Conservation (phyloP, 1,140 invertebrate species). For the Lamellibrachia luymesi region DNA sequence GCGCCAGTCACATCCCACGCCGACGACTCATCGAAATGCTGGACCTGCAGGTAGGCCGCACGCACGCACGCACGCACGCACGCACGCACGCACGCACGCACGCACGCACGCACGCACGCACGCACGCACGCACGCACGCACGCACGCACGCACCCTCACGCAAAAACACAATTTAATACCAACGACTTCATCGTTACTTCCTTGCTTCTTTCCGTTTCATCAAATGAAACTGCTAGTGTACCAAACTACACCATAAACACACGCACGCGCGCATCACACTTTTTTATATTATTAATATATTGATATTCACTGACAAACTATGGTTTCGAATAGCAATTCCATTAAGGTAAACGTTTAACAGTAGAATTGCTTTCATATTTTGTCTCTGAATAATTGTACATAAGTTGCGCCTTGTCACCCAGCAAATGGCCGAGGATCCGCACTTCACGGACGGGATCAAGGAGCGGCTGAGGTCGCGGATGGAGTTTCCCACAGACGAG, state of each 20-base stretch:
- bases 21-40: slow-evolving; percentile 32
- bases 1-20: slow-evolving; percentile 32
- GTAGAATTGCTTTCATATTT: background rate
- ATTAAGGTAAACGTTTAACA: too few relatives aligned
- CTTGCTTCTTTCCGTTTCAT: too few relatives aligned
- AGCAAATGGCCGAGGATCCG: background rate
- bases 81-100: background rate
- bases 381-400: background rate
- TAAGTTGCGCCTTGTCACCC: background rate
- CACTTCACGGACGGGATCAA: background rate
- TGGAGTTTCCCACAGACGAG: background rate
- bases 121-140: background rate
- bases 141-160: background rate
- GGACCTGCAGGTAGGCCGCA: slow-evolving; percentile 20
- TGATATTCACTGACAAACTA: too few relatives aligned
- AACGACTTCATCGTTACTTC: too few relatives aligned
- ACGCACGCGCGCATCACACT: too few relatives aligned
- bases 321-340: too few relatives aligned
- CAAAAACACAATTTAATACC: background rate
- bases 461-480: background rate
- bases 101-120: background rate
- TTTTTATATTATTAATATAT: too few relatives aligned
- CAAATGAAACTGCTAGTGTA: too few relatives aligned
- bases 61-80: background rate
- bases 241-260: too few relatives aligned